Evolutionary conservation across 2,888 invertebrate species (phyloP), one percentile per base, ranked within the genome.

Genomic region (Epinotia demarniana): DNA sequence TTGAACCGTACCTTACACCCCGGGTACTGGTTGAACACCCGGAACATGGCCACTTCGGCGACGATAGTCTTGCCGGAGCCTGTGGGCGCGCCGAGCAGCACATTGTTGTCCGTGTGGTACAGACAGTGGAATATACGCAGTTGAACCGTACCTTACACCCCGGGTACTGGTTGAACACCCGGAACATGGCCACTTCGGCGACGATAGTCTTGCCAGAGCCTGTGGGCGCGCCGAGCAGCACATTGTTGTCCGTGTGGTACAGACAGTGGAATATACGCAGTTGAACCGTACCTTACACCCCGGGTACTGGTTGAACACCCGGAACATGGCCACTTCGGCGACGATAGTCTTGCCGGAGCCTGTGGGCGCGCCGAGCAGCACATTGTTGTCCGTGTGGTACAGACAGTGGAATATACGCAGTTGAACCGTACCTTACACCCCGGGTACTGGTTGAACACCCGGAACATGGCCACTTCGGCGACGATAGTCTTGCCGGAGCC

Each of bases 1-100:
- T 55, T 46, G 16, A 33, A 62, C 12, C 79, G 80, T 82, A 96
- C 97, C 94, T 98, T 98, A 79, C 96, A 95, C 3, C 95, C 95
- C 0, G 98, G 98, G 84, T 97, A 95, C 77, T 96, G 95, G 78
- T 96, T 96, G 83, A 99, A 98, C 0, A 98, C 96, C 72, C 99
- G 95, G 84, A 99, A 98, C 94, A 99, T 99, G 60, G 99, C 99
- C 39, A 99, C 96, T 90, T 99, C 99, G 0, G 99, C 99, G 0
- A 98, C 99, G 64, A 99, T 98, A 0, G 99, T 99, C 95, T 99
- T 99, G 55, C 99, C 99, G 0, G 99, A 99, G 0, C 98, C 98
- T 0, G 99, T 99, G 0, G 99, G 99, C 0, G 99, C 99, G 0
- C 99, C 99, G 6, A 99, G 93, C 39, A 99, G 92, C 9, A 99